Percentiles rank a stretch among this genome's conserved stretches.
These are phyloP conservation scores for Larimichthys polyactis DNA, from an alignment of 2,113 vertebrate genomes.

Conservation along the genomic window DNA sequence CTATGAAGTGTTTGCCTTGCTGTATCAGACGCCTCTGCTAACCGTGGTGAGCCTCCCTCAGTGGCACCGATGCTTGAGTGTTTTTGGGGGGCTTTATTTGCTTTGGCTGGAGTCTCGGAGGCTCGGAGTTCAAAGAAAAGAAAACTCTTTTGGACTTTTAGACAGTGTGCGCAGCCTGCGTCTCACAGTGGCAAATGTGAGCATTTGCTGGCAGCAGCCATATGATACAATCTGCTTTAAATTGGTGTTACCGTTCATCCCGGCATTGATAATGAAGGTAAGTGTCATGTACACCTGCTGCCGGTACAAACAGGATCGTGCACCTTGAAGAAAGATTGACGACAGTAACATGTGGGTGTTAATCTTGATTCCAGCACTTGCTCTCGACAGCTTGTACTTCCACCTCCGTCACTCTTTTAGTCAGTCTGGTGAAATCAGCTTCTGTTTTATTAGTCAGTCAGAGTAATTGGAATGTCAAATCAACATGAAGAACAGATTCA, in stretches of 20 bases:
- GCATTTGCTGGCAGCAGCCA: background rate
- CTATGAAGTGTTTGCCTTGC: conserved; percentile 56
- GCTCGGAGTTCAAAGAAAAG: conserved; percentile 39
- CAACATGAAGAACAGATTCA: too few relatives aligned
- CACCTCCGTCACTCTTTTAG: background rate
- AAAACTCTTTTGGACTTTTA: conserved; percentile 21
- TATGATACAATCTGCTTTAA: background rate
- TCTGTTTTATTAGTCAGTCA: background rate
- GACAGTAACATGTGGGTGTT: background rate
- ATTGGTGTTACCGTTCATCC: background rate
- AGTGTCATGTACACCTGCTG: conserved; percentile 15
- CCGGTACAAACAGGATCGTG: background rate
- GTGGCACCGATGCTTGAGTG: conserved; percentile 27
- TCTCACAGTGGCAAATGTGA: conserved; percentile 13
- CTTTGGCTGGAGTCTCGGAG: conserved; percentile 33
- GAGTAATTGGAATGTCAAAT: background rate
- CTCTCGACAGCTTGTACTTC: background rate
- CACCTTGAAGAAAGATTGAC: background rate
- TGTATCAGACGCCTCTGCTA: conserved; percentile 43
- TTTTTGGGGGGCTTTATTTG: conserved; percentile 30
- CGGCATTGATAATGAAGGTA: conserved; percentile 5
- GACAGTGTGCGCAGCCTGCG: background rate
- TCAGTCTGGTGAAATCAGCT: background rate
- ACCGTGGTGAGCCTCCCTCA: conserved; percentile 25
- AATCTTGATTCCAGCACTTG: background rate